Conservation (phyloP, 2,888 invertebrate species). For the Neria commutata region DNA sequence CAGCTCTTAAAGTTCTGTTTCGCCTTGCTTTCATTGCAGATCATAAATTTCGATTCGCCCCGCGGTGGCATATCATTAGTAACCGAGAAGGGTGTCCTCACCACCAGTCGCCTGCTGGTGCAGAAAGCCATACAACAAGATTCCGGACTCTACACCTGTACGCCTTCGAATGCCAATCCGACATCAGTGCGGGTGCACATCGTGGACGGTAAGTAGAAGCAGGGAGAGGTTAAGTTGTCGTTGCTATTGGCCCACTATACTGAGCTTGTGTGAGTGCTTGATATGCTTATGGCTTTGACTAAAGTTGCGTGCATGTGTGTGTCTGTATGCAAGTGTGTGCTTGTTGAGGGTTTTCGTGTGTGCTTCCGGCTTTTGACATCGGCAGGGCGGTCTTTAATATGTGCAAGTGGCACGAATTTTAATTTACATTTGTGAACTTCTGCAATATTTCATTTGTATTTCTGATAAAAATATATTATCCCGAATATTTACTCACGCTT, state of each 20-base stretch:
- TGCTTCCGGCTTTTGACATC: neutral
- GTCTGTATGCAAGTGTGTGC: neutral
- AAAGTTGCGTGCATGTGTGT: neutral
- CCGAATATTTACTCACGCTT: neutral
- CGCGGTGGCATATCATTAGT: constrained; percentile 86
- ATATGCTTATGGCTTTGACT: neutral
- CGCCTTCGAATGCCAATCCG: constrained; percentile 82
- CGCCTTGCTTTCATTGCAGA: constrained; percentile 66
- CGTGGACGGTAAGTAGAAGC: constrained; percentile 75
- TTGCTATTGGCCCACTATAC: neutral
- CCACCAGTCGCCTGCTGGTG: constrained; percentile 81
- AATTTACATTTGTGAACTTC: constrained; percentile 12
- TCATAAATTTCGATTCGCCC: constrained; percentile 89
- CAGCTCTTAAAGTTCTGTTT: constrained; percentile 22
- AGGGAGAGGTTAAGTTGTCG: constrained; percentile 28
- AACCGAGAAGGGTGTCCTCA: constrained; percentile 83
- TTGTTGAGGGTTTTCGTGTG: neutral
- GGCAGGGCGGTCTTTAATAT: neutral
- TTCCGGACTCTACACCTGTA: constrained; percentile 83
- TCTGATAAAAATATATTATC: neutral
- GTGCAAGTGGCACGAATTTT: constrained; percentile 3
- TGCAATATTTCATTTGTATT: constrained; percentile 4
- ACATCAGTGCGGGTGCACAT: constrained; percentile 83
- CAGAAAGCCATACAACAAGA: constrained; percentile 81
- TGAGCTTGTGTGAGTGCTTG: neutral